Conservation (phyloP, 1,140 invertebrate species). For the Atopsyche davidsoni region DNA sequence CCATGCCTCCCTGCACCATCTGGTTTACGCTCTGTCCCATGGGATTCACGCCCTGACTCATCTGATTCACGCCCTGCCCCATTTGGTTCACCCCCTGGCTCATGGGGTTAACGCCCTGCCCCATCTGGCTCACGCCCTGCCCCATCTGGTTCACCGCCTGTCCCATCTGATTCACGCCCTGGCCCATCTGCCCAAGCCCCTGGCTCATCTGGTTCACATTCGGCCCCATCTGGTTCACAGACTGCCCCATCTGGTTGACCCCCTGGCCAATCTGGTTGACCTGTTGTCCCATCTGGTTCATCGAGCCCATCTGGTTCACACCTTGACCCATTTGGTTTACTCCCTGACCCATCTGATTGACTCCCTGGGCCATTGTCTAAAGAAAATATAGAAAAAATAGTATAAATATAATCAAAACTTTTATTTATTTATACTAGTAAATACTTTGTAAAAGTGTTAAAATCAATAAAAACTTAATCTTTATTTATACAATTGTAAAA, state of each 20-base stretch:
- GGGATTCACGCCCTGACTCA: conserved; percentile 32
- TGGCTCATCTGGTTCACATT: conserved; percentile 43
- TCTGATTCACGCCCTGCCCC: conserved; percentile 40
- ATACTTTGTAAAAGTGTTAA: too few relatives aligned
- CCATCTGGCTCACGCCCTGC: conserved; percentile 46
- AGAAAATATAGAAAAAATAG: conserved; percentile 31
- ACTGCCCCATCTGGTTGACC: conserved; percentile 38
- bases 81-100: conserved; percentile 46
- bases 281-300: conserved; percentile 44
- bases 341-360: conserved; percentile 27
- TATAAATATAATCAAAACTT: background rate
- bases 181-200: conserved; percentile 20
- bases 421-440: too few relatives aligned
- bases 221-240: conserved; percentile 41
- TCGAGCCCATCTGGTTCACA: conserved; percentile 32
- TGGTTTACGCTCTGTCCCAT: conserved; percentile 24
- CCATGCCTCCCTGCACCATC: conserved; percentile 41
- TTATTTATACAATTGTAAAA: too few relatives aligned
- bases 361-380: conserved; percentile 37
- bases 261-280: conserved; percentile 46
- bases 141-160: conserved; percentile 37
- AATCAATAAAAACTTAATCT: too few relatives aligned
- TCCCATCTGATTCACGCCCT: conserved; percentile 32
- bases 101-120: conserved; percentile 34
- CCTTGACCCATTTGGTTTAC: conserved; percentile 41